A percentile compares a stretch with the other conserved stretches of the same genome.
phyloP scores from a whole-genome alignment of 2,888 invertebrate species.

The Meloe dianella region DNA sequence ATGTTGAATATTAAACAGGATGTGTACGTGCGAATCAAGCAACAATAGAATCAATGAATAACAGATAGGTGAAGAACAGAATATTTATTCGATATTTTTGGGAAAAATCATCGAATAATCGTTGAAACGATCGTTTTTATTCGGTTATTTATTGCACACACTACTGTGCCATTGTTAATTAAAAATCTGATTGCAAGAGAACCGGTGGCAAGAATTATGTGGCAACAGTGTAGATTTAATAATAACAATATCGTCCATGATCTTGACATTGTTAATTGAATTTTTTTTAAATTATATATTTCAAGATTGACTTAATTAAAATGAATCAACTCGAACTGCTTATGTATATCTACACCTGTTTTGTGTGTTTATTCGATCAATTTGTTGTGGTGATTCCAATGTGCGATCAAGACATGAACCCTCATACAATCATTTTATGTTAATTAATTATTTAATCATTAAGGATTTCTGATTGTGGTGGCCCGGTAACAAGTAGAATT shows the following conservation, averaged over 20 bases:
- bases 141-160: constrained; percentile 26
- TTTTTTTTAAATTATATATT: too few relatives aligned
- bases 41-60: constrained; percentile 12
- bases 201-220: constrained; percentile 36
- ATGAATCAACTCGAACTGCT: constrained; percentile 12
- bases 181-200: constrained; percentile 29
- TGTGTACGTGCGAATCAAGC: neutral
- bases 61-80: constrained; percentile 3
- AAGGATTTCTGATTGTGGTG: neutral
- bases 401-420: neutral
- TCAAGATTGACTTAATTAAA: constrained; percentile 19
- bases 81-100: neutral
- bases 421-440: neutral
- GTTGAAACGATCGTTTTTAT: constrained; percentile 32
- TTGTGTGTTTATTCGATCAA: neutral
- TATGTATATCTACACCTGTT: neutral
- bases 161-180: constrained; percentile 34
- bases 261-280: constrained; percentile 50
- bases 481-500: constrained; percentile 4
- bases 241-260: constrained; percentile 49
- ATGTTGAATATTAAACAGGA: constrained; percentile 6
- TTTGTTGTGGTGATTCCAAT: neutral
- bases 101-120: neutral
- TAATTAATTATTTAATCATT: neutral
- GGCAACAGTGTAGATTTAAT: constrained; percentile 45